Base-by-base conservation (phyloP, 2,888 invertebrate genomes). In the Drosophila meridiana region DNA sequence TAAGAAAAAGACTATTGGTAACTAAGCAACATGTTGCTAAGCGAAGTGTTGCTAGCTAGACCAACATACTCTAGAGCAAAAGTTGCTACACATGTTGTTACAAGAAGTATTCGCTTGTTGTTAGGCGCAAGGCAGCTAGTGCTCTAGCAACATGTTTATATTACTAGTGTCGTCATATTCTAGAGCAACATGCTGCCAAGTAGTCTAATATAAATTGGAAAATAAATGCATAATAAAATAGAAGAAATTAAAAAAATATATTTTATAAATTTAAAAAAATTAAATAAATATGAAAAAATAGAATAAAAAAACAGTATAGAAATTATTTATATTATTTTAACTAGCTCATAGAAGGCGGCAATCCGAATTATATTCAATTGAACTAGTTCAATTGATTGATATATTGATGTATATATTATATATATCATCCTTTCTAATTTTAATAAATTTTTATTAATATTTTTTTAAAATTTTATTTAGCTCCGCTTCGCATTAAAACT, bases 21-120 rank as follows among this genome's bases (percentile, higher is more conserved):
- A 4, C 2, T 4, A 4, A 30, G 14, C 66, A 65, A 3, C 32
- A 40, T 40, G 40, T 28, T 34, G 13, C 11, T n/a, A 28, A 0
- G 8, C 3, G 13, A 36, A 34, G 36, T 36, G 11, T 26, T 20
- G 36, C 13, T 26, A 36, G 4, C 53, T 38, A 13, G 47, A 4
- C 55, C 55, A 40, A 5, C 53, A 26, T 14, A 13, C 3, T 4
- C 0, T 11, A 20, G 1, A 34, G 26, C 26, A 47, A 20, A 47
- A 38, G 53, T 67, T 47, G 67, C 38, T 26, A n/a, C 14, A 48
- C 13, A 38, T 38, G 34, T 34, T 34, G 7, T 8, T 8, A 34
- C 4, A 47, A 38, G 40, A 28, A 53, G 26, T 55, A 7, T 40
- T 13, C 9, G 7, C 30, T 30, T 34, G 40, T 20, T 40, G 38